These are phyloP conservation scores for Platalea minor DNA, from an alignment of 2,797 vertebrate species.

Conservation along the genomic window DNA sequence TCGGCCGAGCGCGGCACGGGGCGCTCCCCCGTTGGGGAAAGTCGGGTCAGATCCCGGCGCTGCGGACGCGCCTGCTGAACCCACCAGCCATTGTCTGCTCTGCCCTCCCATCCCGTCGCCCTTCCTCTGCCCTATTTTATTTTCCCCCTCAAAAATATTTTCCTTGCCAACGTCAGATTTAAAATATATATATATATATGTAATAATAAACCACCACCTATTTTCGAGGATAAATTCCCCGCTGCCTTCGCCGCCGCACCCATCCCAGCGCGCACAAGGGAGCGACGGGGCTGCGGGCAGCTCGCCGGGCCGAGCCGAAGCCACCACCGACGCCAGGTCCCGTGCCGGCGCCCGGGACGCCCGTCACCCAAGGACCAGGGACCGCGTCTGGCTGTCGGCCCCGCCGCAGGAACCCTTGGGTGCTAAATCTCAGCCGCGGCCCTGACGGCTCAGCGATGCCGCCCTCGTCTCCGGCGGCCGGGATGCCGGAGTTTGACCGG, in stretches of 20 bases:
- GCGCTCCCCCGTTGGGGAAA: conserved; percentile 14
- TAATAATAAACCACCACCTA: neutral
- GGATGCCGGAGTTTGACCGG: neutral
- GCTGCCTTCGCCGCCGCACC: neutral
- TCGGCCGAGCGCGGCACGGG: neutral
- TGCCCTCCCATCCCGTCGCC: neutral
- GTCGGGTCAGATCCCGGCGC: conserved; percentile 36
- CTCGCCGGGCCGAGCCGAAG: neutral
- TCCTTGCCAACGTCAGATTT: neutral
- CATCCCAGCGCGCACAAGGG: neutral
- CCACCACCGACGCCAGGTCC: neutral
- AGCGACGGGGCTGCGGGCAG: neutral
- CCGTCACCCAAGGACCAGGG: fast-evolving
- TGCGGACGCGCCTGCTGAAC: conserved; percentile 11
- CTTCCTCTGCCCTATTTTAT: neutral
- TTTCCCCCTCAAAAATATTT: neutral
- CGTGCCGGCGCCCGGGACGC: fast-evolving
- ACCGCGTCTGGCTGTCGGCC: neutral
- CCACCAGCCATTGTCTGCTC: conserved; percentile 39
- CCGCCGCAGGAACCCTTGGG: fast-evolving
- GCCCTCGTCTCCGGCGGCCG: fast-evolving
- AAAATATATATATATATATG: fast-evolving
- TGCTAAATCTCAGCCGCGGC: neutral
- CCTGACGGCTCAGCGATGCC: neutral
- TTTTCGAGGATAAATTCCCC: neutral